A percentile compares a stretch with the other conserved stretches of the same genome.
Conservation (phyloP, 2,113 vertebrate species). For the Zootoca vivipara region DNA sequence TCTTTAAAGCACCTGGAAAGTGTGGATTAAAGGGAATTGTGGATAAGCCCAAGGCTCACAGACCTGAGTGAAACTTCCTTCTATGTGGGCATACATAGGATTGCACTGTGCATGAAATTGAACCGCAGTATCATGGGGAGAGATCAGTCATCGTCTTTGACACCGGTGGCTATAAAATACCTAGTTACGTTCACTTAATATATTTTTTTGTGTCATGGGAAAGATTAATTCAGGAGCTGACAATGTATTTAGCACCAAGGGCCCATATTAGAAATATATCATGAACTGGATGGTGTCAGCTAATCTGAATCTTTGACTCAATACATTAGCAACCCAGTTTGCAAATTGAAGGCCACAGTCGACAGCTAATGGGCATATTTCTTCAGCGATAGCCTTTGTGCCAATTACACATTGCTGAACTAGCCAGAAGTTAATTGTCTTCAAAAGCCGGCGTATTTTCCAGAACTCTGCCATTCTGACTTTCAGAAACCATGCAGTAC, state of each 20-base stretch:
- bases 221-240: not conserved
- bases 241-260: not conserved
- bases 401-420: not conserved
- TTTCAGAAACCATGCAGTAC: not conserved
- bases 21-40: no score
- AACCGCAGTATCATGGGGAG: not conserved
- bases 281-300: not conserved
- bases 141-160: not conserved
- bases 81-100: not conserved
- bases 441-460: not conserved
- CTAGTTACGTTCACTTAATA: not conserved
- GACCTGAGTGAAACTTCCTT: not conserved
- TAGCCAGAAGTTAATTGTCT: not conserved
- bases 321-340: not conserved
- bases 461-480: not conserved
- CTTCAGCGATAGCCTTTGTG: not conserved
- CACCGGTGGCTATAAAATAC: not conserved
- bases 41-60: no score
- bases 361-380: not conserved
- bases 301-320: not conserved
- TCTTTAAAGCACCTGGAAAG: no score
- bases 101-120: not conserved
- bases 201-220: not conserved
- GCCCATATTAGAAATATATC: not conserved
- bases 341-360: not conserved